These are phyloP conservation scores for Macquaria ambigua DNA, from an alignment of 2,113 vertebrate species.

Conservation along the genomic window DNA sequence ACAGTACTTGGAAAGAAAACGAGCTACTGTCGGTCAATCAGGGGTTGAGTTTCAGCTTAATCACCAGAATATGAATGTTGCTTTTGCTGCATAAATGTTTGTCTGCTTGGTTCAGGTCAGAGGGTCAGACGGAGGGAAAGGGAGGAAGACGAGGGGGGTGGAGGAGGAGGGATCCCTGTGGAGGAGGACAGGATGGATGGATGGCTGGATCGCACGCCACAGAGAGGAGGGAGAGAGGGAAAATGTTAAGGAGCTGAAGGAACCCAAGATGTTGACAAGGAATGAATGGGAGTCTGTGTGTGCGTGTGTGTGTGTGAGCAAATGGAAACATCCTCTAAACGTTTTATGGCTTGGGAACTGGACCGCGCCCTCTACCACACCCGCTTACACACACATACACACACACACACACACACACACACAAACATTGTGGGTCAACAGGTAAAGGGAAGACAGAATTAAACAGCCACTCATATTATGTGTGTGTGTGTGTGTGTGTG, in stretches of 20 bases:
- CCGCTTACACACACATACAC: not conserved
- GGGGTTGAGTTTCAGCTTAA: not conserved
- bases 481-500: not conserved
- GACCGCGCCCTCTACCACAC: slow-evolving; percentile 15
- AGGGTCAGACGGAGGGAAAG: slow-evolving; percentile 52
- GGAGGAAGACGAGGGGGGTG: slow-evolving; percentile 31
- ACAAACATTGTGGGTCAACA: not conserved
- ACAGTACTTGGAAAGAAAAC: not conserved
- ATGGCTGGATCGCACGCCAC: slow-evolving; percentile 63
- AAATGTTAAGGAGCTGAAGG: slow-evolving; percentile 42
- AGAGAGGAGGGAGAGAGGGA: slow-evolving; percentile 47
- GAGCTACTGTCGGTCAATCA: not conserved
- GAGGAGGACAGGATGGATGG: slow-evolving; percentile 72
- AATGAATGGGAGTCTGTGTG: slow-evolving; percentile 37
- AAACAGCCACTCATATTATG: not conserved
- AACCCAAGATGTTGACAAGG: slow-evolving; percentile 39
- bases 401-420: not conserved
- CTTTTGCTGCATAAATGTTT: slow-evolving; percentile 57
- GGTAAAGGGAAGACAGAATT: not conserved
- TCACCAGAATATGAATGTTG: slow-evolving; percentile 38
- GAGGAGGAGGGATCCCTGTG: slow-evolving; percentile 59
- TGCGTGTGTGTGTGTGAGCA: slow-evolving; percentile 17
- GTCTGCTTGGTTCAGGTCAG: slow-evolving; percentile 58
- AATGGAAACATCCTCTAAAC: slow-evolving; percentile 24
- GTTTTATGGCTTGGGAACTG: slow-evolving; percentile 44